Base-by-base conservation (phyloP, 2,888 invertebrate genomes). In the Microplitis manilae region DNA sequence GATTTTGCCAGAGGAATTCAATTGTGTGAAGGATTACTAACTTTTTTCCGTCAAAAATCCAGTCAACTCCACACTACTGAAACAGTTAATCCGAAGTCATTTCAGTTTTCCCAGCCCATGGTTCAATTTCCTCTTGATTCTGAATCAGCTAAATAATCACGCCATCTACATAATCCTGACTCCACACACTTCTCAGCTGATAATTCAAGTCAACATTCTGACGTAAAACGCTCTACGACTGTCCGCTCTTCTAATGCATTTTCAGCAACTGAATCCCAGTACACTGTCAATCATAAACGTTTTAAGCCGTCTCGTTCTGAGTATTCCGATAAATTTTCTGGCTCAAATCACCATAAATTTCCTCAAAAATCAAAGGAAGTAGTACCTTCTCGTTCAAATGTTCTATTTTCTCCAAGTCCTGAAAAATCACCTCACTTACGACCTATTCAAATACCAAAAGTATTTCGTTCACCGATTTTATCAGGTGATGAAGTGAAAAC, bases 1-100 rank as follows among this genome's bases (percentile, higher is more conserved):
- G 50, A 50, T 50, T 50, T 50, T 50, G 50, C 50, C 50, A 50
- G 50, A 50, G 50, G 50, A 50, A 50, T 50, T 50, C 50, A 50
- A 50, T 50, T 50, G 50, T 50, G 50, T 50, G 9, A 50, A 50
- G 50, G 1, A 50, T 50, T 50, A 9, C 50, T 50, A 50, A 50
- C 50, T 9, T 50, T 41, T 50, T 50, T 50, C 0, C 50, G 50
- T 8, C 50, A 50, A 50, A 41, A 50, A 50, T 50, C 50, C 50
- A 50, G 50, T 8, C 50, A 50, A 50, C 50, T 8, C 50, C 50
- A 50, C 8, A 50, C 50, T 50, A 50, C 50, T 8, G 9, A 50
- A 50, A 9, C 50, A 50, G 50, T 8, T 7, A 50, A 50, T 9
- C 50, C 50, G 8, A 50, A 50, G 1, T 50, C 50, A 50, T 50